A percentile compares a stretch with the other conserved stretches of the same genome.
Evolutionary conservation across 2,113 vertebrate species (phyloP).

Genomic region (Aix galericulata): DNA sequence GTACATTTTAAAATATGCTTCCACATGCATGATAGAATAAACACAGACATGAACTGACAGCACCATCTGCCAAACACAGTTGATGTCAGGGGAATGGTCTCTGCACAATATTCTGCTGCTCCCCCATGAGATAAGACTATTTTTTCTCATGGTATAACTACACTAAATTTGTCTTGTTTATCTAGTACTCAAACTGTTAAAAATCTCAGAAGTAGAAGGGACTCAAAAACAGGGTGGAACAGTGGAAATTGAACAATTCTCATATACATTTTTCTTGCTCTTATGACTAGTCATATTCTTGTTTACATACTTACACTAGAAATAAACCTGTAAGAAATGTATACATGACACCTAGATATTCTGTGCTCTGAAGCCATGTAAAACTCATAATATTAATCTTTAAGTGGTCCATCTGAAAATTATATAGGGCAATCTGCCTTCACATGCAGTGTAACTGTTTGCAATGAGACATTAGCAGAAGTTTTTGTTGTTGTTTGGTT

Average conservation of each 20-base stretch:
- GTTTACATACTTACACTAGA: not conserved
- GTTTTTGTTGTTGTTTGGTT: not conserved
- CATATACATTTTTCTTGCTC: not conserved
- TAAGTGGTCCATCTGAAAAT: constrained; percentile 10
- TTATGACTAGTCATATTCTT: not conserved
- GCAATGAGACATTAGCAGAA: not conserved
- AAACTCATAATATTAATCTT: constrained; percentile 47
- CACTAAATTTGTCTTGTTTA: constrained; percentile 80
- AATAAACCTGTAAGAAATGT: not conserved
- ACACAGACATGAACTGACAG: constrained; percentile 84
- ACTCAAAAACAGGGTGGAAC: not conserved
- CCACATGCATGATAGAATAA: constrained; percentile 85
- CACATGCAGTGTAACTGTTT: constrained; percentile 36
- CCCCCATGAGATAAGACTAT: constrained; percentile 77
- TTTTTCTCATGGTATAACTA: constrained; percentile 77
- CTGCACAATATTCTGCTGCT: constrained; percentile 71
- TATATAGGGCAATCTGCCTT: constrained; percentile 8
- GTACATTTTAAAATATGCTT: constrained; percentile 81
- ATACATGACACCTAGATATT: not conserved
- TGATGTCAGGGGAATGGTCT: constrained; percentile 77
- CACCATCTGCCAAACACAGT: constrained; percentile 86
- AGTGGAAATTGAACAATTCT: constrained; percentile 4
- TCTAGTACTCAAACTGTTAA: constrained; percentile 79
- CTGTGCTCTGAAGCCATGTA: not conserved
- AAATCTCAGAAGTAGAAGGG: not conserved